Base-by-base conservation (phyloP, 2,888 invertebrate genomes). In the Heliothis peltigera region DNA sequence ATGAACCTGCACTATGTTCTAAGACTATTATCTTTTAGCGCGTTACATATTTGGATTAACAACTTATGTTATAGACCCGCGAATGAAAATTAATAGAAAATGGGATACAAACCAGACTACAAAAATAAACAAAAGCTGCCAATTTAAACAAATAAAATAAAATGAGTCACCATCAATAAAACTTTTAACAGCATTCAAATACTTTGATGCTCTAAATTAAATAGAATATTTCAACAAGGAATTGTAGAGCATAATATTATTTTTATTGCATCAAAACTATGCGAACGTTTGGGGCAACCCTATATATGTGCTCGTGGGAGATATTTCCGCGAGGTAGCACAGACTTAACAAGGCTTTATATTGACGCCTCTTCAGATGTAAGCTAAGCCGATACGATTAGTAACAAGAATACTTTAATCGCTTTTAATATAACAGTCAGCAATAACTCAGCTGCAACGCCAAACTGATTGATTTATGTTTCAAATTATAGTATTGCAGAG, bases 291-390 rank as follows among this genome's bases (percentile, higher is more conserved):
- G 32, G 22, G 77, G 61, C 79, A 83, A 60, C 83, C 81, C 77
- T 82, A 70, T 69, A 73, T 59, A 64, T 65, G 69, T 68, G 66
- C 75, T 79, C 68, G 77, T 71, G 76, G 69, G 72, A 82, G 81
- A 79, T 80, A 75, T 89, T 90, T 89, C 89, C 88, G 79, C 86
- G 70, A 87, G 88, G 81, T 60, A 85, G 88, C 87, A 88, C 89
- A 88, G 85, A 90, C 89, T 89, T 90, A 91, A 91, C 90, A 88
- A 91, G 88, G 79, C 85, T 85, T 80, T 84, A 86, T 83, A 86
- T 84, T 83, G 82, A 84, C 84, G 83, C 81, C 80, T 83, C 82
- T 81, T 80, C 80, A 77, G 70, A 78, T 80, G 80, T 79, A 81
- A 78, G 75, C 75, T 81, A 72, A 74, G 70, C 78, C 67, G 70